These are phyloP conservation scores for Oopsacas minuta DNA, from an alignment of 37 sponge, comb jelly and placozoan genomes.

Conservation along the genomic window DNA sequence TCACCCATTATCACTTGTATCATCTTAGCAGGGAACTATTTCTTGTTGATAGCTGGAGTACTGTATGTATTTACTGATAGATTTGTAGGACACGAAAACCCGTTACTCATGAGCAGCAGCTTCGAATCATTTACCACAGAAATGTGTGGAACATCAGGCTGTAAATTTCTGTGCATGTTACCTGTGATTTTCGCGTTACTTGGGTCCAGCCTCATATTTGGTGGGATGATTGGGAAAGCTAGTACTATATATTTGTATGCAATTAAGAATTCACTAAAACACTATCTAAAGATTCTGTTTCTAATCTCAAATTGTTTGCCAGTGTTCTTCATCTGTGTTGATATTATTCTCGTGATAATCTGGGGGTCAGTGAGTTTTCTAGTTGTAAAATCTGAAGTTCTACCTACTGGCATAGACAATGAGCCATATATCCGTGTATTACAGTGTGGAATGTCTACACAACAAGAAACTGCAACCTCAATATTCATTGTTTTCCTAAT, in stretches of 20 bases:
- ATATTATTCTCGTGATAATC: neutral
- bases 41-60: neutral
- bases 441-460: neutral
- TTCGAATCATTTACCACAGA: neutral
- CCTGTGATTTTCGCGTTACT: neutral
- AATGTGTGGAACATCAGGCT: neutral
- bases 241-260: neutral
- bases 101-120: neutral
- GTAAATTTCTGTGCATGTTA: neutral
- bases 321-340: neutral
- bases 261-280: neutral
- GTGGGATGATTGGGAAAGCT: conserved; percentile 1
- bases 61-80: neutral
- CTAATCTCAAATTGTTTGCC: neutral
- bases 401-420: neutral
- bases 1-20: neutral
- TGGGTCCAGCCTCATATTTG: neutral
- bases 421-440: neutral
- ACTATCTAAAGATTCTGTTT: neutral
- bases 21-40: neutral
- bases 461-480: neutral
- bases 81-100: neutral
- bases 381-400: neutral
- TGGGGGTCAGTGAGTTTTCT: neutral
- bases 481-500: neutral